Base-by-base conservation (phyloP, 2,888 invertebrate genomes). In the Sarcophaga rosellei region DNA sequence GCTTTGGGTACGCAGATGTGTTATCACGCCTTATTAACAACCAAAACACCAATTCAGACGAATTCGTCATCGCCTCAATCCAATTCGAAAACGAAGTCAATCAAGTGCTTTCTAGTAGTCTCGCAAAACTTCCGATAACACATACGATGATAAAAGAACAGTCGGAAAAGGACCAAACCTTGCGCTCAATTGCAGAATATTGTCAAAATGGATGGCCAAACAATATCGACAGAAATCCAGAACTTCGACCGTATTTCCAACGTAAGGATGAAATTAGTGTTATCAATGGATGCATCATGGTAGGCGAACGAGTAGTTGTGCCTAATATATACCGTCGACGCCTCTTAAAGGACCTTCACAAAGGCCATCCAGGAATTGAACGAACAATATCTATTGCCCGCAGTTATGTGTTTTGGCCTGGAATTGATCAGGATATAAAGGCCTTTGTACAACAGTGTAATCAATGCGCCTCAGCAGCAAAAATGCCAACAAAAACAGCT, bases 381-480 rank as follows among this genome's bases (percentile, higher is more conserved):
- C 57, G 17, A 17, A 17, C 15, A 57, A 57, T 17, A 57, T 17
- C 57, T 1, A 17, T 57, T 17, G 57, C 17, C 57, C 12, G 61
- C 35, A 35, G 89, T 23, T 88, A 88, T 84, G 90, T 91, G 81
- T 85, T 66, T 63, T 85, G 78, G 85, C 85, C 78, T 11, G 45
- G 61, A 10, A 81, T 81, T 86, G 90, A n/a, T n/a, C n/a, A n/a
- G n/a, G n/a, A n/a, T n/a, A n/a, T n/a, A n/a, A n/a, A n/a, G n/a
- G n/a, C n/a, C n/a, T n/a, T n/a, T n/a, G n/a, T n/a, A n/a, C 88
- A 87, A 76, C 73, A 82, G 21, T 91, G 91, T 69, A 70, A 74
- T 20, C 74, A 77, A 20, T 91, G 91, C 87, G 85, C 88, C 69
- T 65, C 76, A 57, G 84, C 88, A 65, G 89, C n/a, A n/a, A n/a